phyloP scores from a whole-genome alignment of 2,888 invertebrate species.

The Zootermopsis nevadensis region DNA sequence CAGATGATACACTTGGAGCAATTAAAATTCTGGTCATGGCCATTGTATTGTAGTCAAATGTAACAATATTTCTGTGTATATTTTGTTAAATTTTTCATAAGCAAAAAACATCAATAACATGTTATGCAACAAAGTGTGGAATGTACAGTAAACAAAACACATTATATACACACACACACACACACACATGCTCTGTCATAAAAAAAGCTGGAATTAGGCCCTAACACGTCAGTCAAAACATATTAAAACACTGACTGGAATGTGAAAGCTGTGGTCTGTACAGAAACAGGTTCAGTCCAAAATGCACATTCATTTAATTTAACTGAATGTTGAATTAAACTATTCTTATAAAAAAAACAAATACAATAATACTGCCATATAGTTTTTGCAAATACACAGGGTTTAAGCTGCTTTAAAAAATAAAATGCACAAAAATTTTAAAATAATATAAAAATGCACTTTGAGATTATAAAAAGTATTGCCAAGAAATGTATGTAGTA shows the following conservation, averaged over 20 bases:
- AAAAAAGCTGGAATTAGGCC: slow-evolving; percentile 28
- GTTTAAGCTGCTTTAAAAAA: neutral
- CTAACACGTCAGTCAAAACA: slow-evolving; percentile 24
- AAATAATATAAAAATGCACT: slow-evolving; percentile 28
- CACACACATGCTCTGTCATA: slow-evolving; percentile 9
- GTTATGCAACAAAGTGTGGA: slow-evolving; percentile 30
- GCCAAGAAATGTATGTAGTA: neutral
- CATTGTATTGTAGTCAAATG: neutral
- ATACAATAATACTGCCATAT: neutral
- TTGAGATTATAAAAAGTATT: slow-evolving; percentile 13
- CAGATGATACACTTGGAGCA: too few species aligned
- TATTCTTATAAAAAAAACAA: too few species aligned
- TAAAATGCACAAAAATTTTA: neutral
- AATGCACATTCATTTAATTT: too few species aligned
- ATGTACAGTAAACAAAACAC: slow-evolving; percentile 29
- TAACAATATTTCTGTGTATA: slow-evolving; percentile 23
- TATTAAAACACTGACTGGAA: slow-evolving; percentile 7
- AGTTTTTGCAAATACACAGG: slow-evolving; percentile 19
- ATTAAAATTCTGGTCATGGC: too few species aligned
- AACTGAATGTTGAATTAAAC: neutral
- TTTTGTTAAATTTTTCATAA: slow-evolving; percentile 8
- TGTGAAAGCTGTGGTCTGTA: neutral
- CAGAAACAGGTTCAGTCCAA: neutral
- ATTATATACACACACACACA: slow-evolving; percentile 6
- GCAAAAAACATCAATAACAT: slow-evolving; percentile 27